Percentiles rank a stretch among this genome's conserved stretches.
Conservation (phyloP, 1,140 invertebrate genomes). For the Drosophila persimilis region DNA sequence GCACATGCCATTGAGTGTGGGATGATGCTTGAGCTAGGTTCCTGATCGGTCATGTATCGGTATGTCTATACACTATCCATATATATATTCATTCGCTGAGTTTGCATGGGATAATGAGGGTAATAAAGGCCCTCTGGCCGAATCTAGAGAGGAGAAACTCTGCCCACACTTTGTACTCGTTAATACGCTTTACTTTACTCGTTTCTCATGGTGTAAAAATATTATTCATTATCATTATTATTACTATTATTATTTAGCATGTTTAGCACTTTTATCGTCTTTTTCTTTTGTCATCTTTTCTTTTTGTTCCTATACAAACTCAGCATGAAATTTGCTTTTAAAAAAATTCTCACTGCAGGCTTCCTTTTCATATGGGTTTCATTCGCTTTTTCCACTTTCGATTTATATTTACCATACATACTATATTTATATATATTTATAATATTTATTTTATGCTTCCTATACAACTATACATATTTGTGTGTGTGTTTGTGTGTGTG, state of each 20-base stretch:
- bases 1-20: constrained; percentile 6
- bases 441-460: too few species aligned
- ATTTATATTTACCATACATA: too few species aligned
- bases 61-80: constrained; percentile 25
- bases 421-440: too few species aligned
- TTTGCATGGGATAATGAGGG: constrained; percentile 7
- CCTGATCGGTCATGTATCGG: constrained; percentile 39
- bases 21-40: constrained; percentile 56
- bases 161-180: constrained; percentile 71
- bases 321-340: constrained; percentile 56
- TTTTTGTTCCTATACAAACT: constrained; percentile 60
- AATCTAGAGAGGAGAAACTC: constrained; percentile 15
- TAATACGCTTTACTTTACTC: constrained; percentile 40
- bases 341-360: too few species aligned
- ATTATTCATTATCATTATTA: constrained; percentile 43
- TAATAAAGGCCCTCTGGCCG: constrained; percentile 21
- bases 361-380: too few species aligned
- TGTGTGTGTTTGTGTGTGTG: too few species aligned
- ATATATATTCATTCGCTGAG: constrained; percentile 15
- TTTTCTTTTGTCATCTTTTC: constrained; percentile 3
- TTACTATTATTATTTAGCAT: constrained; percentile 1
- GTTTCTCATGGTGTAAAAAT: constrained; percentile 75
- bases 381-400: too few species aligned
- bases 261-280: constrained; percentile 10
- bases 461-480: too few species aligned